Conservation (phyloP, 1,140 invertebrate species). For the Trichoplusia ni region DNA sequence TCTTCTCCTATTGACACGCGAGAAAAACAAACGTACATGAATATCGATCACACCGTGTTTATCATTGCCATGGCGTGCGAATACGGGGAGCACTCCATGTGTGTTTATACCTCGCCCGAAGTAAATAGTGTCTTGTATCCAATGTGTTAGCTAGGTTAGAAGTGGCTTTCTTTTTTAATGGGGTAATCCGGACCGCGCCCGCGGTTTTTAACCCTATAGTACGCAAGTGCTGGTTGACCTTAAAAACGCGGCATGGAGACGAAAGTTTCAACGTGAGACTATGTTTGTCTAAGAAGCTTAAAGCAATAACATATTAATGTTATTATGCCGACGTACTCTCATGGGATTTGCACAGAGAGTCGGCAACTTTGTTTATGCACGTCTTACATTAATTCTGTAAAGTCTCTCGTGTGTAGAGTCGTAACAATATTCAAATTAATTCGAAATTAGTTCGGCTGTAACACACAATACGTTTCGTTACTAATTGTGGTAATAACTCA, state of each 20-base stretch:
- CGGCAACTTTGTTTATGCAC: slow-evolving; percentile 29
- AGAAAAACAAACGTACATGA: slow-evolving; percentile 61
- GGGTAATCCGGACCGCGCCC: slow-evolving; percentile 63
- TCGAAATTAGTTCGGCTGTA: slow-evolving; percentile 6
- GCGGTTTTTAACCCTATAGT: slow-evolving; percentile 67
- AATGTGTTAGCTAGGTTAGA: slow-evolving; percentile 48
- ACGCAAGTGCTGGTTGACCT: slow-evolving; percentile 71
- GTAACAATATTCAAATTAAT: slow-evolving; percentile 27
- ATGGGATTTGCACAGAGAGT: background rate
- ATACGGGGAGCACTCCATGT: slow-evolving; percentile 29
- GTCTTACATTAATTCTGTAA: slow-evolving; percentile 3
- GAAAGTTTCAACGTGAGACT: slow-evolving; percentile 36
- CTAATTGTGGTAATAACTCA: slow-evolving; percentile 1
- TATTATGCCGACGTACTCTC: background rate
- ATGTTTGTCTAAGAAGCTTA: slow-evolving; percentile 48
- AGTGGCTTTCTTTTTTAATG: slow-evolving; percentile 58
- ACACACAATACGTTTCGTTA: slow-evolving; percentile 26
- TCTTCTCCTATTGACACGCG: slow-evolving; percentile 70
- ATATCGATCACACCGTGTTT: slow-evolving; percentile 65
- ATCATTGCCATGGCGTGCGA: slow-evolving; percentile 48
- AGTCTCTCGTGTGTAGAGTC: slow-evolving; percentile 25
- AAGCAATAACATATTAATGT: slow-evolving; percentile 32
- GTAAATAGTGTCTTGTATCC: slow-evolving; percentile 50
- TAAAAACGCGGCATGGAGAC: slow-evolving; percentile 52
- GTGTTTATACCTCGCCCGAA: slow-evolving; percentile 40